phyloP scores from a whole-genome alignment of 2,113 vertebrate species.

The Puffinus mauretanicus region DNA sequence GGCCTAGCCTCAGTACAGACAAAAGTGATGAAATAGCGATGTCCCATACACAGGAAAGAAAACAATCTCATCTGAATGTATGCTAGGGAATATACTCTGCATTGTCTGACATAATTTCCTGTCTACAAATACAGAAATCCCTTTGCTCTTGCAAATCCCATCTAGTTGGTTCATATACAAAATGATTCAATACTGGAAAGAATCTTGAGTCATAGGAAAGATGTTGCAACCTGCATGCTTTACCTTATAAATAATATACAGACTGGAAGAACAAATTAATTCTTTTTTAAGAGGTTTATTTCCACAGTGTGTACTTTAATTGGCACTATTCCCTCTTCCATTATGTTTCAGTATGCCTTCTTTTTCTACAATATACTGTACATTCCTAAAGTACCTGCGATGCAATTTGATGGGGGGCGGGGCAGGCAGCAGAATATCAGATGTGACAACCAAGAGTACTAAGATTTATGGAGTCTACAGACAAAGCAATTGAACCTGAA shows the following conservation, averaged over 20 bases:
- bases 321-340: not conserved
- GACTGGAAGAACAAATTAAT: not conserved
- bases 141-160: not conserved
- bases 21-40: not conserved
- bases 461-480: not conserved
- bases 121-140: not conserved
- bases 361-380: not conserved
- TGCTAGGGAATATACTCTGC: not conserved
- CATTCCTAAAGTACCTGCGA: not conserved
- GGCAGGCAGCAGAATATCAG: not conserved
- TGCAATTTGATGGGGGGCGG: not conserved
- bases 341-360: not conserved
- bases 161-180: not conserved
- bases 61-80: not conserved
- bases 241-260: not conserved
- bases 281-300: not conserved
- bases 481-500: not conserved
- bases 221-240: not conserved
- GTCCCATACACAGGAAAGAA: not conserved
- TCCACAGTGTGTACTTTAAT: not conserved
- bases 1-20: not conserved
- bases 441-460: not conserved
- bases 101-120: not conserved
- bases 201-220: not conserved
- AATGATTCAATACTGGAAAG: not conserved